phyloP scores from a whole-genome alignment of 2,797 vertebrate genomes.

The Peromyscus melanophrys region DNA sequence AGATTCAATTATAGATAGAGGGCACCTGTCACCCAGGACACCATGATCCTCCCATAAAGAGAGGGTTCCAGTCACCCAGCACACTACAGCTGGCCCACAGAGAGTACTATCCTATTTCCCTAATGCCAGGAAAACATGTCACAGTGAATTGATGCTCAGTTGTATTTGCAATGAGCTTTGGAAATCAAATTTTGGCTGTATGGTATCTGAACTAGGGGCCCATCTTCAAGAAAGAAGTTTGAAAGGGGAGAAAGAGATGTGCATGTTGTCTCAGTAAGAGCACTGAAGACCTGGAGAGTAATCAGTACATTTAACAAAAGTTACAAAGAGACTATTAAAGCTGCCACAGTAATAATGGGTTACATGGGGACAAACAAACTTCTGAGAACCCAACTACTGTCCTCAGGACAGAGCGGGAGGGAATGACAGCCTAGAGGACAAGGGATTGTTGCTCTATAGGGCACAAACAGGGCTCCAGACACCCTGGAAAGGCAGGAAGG shows the following conservation, averaged over 20 bases:
- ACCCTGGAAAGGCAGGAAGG: too few relatives aligned
- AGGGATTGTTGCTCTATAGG: not conserved
- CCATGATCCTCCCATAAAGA: not conserved
- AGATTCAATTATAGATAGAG: not conserved
- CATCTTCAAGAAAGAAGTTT: not conserved
- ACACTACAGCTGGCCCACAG: not conserved
- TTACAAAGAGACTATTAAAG: too few relatives aligned
- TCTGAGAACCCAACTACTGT: rapidly evolving
- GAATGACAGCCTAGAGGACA: rapidly evolving
- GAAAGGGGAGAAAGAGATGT: not conserved
- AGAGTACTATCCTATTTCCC: rapidly evolving
- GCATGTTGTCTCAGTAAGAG: rapidly evolving
- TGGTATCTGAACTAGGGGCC: not conserved
- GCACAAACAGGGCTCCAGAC: not conserved
- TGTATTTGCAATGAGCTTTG: not conserved
- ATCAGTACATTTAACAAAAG: not conserved
- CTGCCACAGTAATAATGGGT: too few relatives aligned
- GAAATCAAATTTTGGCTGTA: not conserved
- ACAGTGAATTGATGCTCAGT: too few relatives aligned
- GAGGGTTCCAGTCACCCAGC: not conserved
- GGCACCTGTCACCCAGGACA: not conserved
- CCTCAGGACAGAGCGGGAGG: not conserved
- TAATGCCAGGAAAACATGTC: not conserved
- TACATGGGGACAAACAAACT: rapidly evolving
- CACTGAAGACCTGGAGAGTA: not conserved